Percentiles rank a stretch among this genome's conserved stretches.
Evolutionary conservation across 2,797 vertebrate genomes (phyloP).

Genomic region (Lithobates pipiens): DNA sequence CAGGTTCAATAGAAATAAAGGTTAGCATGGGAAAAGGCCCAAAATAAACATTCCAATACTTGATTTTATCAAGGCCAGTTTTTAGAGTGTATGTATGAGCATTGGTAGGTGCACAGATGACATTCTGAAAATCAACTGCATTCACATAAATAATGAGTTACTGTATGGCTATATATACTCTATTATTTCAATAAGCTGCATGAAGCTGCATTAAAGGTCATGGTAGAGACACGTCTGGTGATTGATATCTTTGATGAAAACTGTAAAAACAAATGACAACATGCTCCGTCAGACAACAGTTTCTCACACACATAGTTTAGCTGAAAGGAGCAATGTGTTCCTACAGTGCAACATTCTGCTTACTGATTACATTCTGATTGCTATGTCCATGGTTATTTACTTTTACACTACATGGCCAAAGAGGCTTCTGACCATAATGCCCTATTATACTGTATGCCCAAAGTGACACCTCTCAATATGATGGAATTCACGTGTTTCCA

Average conservation of each 20-base stretch:
- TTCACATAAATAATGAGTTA: conserved; percentile 2
- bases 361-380: neutral
- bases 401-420: neutral
- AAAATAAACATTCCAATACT: too few relatives aligned
- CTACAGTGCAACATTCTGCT: neutral
- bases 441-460: too few relatives aligned
- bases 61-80: too few relatives aligned
- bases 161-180: neutral
- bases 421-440: too few relatives aligned
- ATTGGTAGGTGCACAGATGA: neutral
- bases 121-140: neutral
- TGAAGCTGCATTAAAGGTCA: conserved; percentile 12
- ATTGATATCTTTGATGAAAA: neutral
- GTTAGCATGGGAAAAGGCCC: too few relatives aligned
- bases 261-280: conserved; percentile 16
- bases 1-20: too few relatives aligned
- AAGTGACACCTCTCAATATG: neutral
- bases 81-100: too few relatives aligned
- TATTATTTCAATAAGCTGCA: neutral
- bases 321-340: conserved; percentile 17
- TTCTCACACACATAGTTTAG: neutral
- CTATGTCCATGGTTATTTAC: neutral
- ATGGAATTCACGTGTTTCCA: too few relatives aligned
- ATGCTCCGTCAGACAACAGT: neutral
- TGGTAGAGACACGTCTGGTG: neutral